Evolutionary conservation across 2,888 invertebrate genomes (phyloP).

Genomic region (Biston stratarius): DNA sequence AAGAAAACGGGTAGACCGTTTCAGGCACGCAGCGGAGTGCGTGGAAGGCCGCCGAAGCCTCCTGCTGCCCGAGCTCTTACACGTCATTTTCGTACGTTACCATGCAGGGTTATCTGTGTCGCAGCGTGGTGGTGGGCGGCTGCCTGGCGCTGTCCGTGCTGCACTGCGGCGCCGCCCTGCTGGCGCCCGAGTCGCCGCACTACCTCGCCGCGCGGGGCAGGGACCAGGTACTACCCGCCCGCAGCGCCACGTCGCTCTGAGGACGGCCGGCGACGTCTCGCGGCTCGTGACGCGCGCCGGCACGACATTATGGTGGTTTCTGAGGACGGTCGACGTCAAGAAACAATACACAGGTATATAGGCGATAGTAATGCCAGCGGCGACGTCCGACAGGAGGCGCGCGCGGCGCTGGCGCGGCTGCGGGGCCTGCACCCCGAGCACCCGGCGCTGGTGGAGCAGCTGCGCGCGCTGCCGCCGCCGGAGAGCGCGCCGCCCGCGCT

Average conservation of each 20-base stretch:
- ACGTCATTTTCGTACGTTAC: too few relatives aligned
- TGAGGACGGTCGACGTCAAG: too few relatives aligned
- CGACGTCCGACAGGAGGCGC: constrained; percentile 58
- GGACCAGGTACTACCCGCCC: constrained; percentile 48
- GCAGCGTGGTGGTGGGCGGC: constrained; percentile 62
- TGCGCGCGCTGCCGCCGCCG: constrained; percentile 56
- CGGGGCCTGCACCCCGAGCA: constrained; percentile 52
- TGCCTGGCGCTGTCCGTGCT: constrained; percentile 60
- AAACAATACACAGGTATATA: neutral
- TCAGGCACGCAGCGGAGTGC: too few relatives aligned
- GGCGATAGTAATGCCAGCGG: neutral
- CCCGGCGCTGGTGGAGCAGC: constrained; percentile 52
- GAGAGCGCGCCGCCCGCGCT: constrained; percentile 49
- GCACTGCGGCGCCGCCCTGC: constrained; percentile 61
- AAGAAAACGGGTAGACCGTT: too few relatives aligned
- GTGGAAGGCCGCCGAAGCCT: too few relatives aligned
- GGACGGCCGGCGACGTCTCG: too few relatives aligned
- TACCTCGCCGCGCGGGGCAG: constrained; percentile 68
- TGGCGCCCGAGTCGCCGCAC: constrained; percentile 72
- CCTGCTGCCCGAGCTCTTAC: too few relatives aligned
- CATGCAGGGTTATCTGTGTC: neutral
- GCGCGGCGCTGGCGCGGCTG: constrained; percentile 63
- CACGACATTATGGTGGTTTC: too few relatives aligned
- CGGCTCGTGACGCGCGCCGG: too few relatives aligned
- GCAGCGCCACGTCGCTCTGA: too few relatives aligned